Base-by-base conservation (phyloP, 2,797 vertebrate species). In the Clarias platycephalus region DNA sequence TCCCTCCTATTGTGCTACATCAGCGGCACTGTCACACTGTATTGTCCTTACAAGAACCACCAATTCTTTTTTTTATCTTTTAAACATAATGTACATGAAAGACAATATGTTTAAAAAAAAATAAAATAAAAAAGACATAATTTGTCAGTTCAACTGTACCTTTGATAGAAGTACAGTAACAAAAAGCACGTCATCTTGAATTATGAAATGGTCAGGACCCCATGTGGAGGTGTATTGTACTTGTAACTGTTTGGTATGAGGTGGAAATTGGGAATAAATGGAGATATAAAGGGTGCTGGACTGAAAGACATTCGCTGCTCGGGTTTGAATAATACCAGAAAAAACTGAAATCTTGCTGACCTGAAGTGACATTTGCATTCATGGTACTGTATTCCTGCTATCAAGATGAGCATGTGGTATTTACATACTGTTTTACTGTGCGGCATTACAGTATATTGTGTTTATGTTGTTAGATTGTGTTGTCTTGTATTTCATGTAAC, bases 61-160 rank as follows among this genome's bases (percentile, higher is more conserved):
- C 26, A 24, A 40, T 15, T 72, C 26, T 26, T 18, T 34, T 72
- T 49, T 26, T 18, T 34, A 44, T 49, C 31, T 72, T 28, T 57
- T 26, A 53, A n/a, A 49, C 70, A 26, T 18, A 13, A 49, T 12
- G 5, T 15, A 49, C 2, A 49, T 3, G 2, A 22, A 37, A 40
- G 34, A 40, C 8, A 40, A 8, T 53, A 4, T 20, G n/a, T 24
- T 77, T 91, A 13, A 58, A 55, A 93, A 84, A 93, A 93, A 72
- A 90, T 91, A 13, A 58, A 55, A 93, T 83, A 93, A 93, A 72
- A 90, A 92, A 84, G 92, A 93, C 91, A 91, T 92, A 92, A 92
- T 92, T 90, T 91, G 92, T 94, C 93, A 91, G 93, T 92, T 91
- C 93, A 93, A 94, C 90, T 93, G 92, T 91, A 88, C 31, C 93